Evolutionary conservation across 2,888 invertebrate species (phyloP), one percentile per base, ranked within the genome.

Genomic region (Rhingia rostrata): DNA sequence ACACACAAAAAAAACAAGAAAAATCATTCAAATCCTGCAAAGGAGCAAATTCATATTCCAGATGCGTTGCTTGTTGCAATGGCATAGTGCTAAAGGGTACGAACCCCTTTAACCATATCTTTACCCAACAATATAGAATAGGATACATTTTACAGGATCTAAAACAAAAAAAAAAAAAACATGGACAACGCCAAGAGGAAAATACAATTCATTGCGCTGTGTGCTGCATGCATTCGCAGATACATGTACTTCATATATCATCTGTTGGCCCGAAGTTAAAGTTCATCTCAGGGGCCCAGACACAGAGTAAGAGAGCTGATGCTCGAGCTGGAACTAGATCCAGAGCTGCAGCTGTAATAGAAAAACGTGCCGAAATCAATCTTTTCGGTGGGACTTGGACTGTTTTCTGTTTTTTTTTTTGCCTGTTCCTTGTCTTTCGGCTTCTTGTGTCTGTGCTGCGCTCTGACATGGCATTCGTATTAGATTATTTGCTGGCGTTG

Each of bases 331-430:
- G 3, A 7, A 41, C 2, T 14, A 32, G 54, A 22, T 43, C 39
- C 45, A 39, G 33, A 56, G 10, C 49, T 39, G 54, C 47, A 66
- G 54, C 79, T 79, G 83, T 83, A 83, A 83, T 83, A 83, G 83
- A 83, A 83, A 83, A 83, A 83, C 83, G 83, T 83, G 79, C 83
- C 56, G 69, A 83, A 79, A 83, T 83, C 83, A 83, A 83, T 83
- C 83, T 83, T 73, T 69, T 83, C 58, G 53, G 77, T 61, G 61
- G 45, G 39, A 56, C 47, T 72, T 66, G 72, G 54, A 78, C 67
- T 56, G 35, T 32, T 49, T 63, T 66, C 66, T 35, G 49, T 30
- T 43, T 37, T 7, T 64, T 64, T 53, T n/a, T 53, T 6, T n/a
- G n/a, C n/a, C 35, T 37, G 39, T 45, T 54, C 45, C 51, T 35